A percentile compares a stretch with the other conserved stretches of the same genome.
These are phyloP conservation scores for Plestiodon gilberti DNA, from an alignment of 2,113 vertebrate genomes.

Conservation along the genomic window DNA sequence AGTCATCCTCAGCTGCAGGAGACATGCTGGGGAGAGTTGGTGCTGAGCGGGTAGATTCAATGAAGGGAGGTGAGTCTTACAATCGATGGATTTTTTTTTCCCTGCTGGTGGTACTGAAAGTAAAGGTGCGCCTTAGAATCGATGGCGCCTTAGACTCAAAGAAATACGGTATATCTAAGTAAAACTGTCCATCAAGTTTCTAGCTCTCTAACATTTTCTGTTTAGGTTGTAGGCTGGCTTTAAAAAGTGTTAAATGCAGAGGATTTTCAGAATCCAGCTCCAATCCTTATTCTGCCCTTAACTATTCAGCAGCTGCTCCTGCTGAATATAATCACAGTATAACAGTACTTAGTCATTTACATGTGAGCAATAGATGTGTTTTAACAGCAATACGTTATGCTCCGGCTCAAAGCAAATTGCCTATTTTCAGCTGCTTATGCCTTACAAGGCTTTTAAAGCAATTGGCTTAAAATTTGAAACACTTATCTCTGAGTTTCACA, in stretches of 20 bases:
- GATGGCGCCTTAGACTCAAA: too few relatives aligned
- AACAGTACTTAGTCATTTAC: conserved; percentile 9
- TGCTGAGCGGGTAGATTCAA: too few relatives aligned
- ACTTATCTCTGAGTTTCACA: conserved; percentile 58
- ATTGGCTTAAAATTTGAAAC: conserved; percentile 48
- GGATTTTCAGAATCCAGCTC: neutral
- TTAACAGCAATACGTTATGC: conserved; percentile 49
- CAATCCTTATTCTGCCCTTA: neutral
- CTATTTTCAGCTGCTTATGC: conserved; percentile 46
- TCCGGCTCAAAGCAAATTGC: conserved; percentile 44
- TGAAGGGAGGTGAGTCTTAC: too few relatives aligned
- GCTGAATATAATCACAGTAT: neutral
- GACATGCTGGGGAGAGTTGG: too few relatives aligned
- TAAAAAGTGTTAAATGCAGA: neutral
- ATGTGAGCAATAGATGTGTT: conserved; percentile 39
- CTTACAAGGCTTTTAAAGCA: conserved; percentile 41
- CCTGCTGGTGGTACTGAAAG: too few relatives aligned
- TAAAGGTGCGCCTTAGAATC: too few relatives aligned
- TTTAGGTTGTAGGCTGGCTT: neutral
- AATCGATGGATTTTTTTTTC: too few relatives aligned
- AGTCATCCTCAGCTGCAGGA: too few relatives aligned
- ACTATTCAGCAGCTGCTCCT: neutral
- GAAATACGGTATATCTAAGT: too few relatives aligned
- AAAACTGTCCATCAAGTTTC: neutral
- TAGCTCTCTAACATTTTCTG: neutral